Base-by-base conservation (phyloP, 2,797 vertebrate species). In the Gymnoscopelus microlampas region DNA sequence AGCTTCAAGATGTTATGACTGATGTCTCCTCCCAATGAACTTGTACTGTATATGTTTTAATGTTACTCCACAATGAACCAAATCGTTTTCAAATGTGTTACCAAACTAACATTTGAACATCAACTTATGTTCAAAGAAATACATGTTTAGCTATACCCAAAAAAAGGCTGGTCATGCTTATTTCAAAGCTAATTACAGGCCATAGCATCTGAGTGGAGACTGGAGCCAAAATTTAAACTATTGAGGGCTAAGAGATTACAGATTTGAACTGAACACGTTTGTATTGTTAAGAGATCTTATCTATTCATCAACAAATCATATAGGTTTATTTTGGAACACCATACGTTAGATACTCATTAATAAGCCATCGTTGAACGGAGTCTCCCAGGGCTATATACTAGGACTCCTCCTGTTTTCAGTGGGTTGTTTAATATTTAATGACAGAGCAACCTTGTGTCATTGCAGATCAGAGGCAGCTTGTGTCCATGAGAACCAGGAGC, bases 401-500 rank as follows among this genome's bases (percentile, higher is more conserved):
- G 39, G 39, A 44, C 39, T 44, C 39, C 9, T 54, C 19, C 15
- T 11, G n/a, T 54, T 54, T 15, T 54, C 53, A 6, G 23, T n/a
- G 6, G 35, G 35, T 39, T 39, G 35, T 39, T 39, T 39, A 39
- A 39, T 39, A 39, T 39, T 39, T 39, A 39, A 6, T 39, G 35
- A 39, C 4, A 35, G 39, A 44, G 39, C 39, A 44, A 44, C 53
- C 19, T 77, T 71, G 64, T 66, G 80, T 71, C 79, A 74, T 15
- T 19, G 74, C 71, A 85, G 76, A 85, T 81, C 79, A 77, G 56
- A 74, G 72, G 2, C 68, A 64, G 74, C 74, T 60, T 68, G 73
- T 71, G 60, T 63, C 71, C 74, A 53, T 71, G 78, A 81, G 66
- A 77, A 44, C 57, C 69, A 4, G 53, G 66, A 50, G 64, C 53